phyloP scores from a whole-genome alignment of 2,113 vertebrate species.

The Cavia porcellus region DNA sequence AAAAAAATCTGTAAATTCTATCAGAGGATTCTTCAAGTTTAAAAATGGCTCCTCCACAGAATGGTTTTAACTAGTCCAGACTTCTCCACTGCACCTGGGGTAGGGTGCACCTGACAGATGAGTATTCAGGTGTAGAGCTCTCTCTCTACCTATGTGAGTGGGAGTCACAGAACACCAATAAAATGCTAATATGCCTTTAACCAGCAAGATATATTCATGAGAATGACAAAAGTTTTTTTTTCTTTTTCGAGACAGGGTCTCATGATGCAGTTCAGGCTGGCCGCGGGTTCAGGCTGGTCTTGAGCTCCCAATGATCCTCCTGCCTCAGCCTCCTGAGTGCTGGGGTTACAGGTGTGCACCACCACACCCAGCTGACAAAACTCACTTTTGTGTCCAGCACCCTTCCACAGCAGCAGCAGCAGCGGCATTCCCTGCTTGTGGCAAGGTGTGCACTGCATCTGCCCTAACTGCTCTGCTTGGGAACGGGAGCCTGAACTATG shows the following conservation, averaged over 20 bases:
- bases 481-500: neutral
- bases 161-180: neutral
- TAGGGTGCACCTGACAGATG: neutral
- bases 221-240: slow-evolving; percentile 9
- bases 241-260: no score
- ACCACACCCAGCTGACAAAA: no score
- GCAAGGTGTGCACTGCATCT: neutral
- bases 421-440: neutral
- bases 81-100: neutral
- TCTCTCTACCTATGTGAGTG: neutral
- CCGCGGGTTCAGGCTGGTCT: no score
- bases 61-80: slow-evolving; percentile 10
- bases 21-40: neutral
- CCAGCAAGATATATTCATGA: neutral
- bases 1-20: neutral
- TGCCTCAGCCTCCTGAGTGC: no score
- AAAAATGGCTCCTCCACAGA: neutral
- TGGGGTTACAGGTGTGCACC: no score
- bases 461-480: neutral
- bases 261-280: no score
- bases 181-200: slow-evolving; percentile 9
- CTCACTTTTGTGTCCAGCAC: neutral
- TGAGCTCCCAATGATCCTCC: no score
- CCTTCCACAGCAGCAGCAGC: neutral
- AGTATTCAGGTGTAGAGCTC: neutral